Base-by-base conservation (phyloP, 2,888 invertebrate genomes). In the Anoncus sp. region DNA sequence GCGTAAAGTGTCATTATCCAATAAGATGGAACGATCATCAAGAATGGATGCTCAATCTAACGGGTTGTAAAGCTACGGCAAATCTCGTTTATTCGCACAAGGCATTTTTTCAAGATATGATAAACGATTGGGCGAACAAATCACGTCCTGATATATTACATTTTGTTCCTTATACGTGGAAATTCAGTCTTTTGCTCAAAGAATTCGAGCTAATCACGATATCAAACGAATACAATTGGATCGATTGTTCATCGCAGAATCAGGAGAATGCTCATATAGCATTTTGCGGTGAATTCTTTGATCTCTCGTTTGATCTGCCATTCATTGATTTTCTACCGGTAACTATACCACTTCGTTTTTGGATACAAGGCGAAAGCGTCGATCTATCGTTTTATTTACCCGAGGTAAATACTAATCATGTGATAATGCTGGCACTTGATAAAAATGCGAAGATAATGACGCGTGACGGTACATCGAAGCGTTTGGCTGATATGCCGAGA, bases 141-240 rank as follows among this genome's bases (percentile, higher is more conserved):
- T 95, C 97, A 7, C 94, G 96, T 14, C 98, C 99, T 0, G 99
- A 99, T 90, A 94, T 99, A 69, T 93, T 98, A 72, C 96, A 96
- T 87, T 99, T 99, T 92, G 96, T 99, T 67, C 99, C 99, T 1
- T 99, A 98, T 91, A 98, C 98, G 0, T 99, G 98, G 96, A 96
- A 97, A 89, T 96, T 99, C 86, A 96, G 96, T 78, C 92, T 99
- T 77, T 93, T 97, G 9, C 92, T 98, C 22, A 98, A 99, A 90
- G 98, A 99, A 91, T 98, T 99, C 91, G 98, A 99, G 92, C 93
- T 99, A 16, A 94, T 99, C 1, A 97, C 98, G 49, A 92, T 98
- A 16, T 96, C 98, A 87, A 99, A 99, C 92, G 98, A 99, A 90
- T 97, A 97, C 91, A 99, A 99, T 91, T 99, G 99, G 99, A 96